These are phyloP conservation scores for Mugil cephalus DNA, from an alignment of 2,113 vertebrate species.

Conservation along the genomic window DNA sequence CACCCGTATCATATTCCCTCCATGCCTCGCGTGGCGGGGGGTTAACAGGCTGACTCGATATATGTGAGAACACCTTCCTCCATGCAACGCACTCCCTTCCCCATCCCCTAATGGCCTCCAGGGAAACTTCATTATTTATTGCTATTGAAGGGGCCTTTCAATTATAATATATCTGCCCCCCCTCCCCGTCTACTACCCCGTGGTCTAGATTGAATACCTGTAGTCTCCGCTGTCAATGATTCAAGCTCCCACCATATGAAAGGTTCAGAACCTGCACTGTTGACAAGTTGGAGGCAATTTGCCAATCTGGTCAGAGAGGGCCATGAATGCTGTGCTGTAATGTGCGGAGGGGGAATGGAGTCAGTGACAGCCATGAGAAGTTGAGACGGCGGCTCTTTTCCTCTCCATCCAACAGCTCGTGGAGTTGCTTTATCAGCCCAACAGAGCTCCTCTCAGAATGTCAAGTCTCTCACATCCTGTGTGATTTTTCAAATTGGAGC, in stretches of 20 bases:
- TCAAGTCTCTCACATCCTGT: slow-evolving; percentile 51
- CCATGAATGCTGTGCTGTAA: neutral
- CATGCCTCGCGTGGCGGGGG: slow-evolving; percentile 57
- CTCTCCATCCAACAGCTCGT: slow-evolving; percentile 6
- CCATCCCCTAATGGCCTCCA: slow-evolving; percentile 50
- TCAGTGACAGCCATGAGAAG: slow-evolving; percentile 43
- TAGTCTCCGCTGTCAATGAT: slow-evolving; percentile 48
- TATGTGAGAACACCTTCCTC: slow-evolving; percentile 53
- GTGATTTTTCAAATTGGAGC: slow-evolving; percentile 49
- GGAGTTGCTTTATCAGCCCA: slow-evolving; percentile 16
- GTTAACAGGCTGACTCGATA: slow-evolving; percentile 63
- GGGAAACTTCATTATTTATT: slow-evolving; percentile 77
- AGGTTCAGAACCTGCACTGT: slow-evolving; percentile 43
- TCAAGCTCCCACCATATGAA: slow-evolving; percentile 45
- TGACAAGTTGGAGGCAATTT: slow-evolving; percentile 58
- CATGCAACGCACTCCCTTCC: slow-evolving; percentile 38
- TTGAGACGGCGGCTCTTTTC: slow-evolving; percentile 22
- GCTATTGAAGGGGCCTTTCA: slow-evolving; percentile 74
- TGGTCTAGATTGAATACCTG: slow-evolving; percentile 65
- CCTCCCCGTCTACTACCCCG: slow-evolving; percentile 50
- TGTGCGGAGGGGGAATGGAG: slow-evolving; percentile 31
- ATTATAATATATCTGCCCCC: slow-evolving; percentile 67
- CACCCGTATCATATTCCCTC: slow-evolving; percentile 56
- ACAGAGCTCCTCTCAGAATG: slow-evolving; percentile 52
- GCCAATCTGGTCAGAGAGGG: slow-evolving; percentile 14